Percentiles rank a stretch among this genome's conserved stretches.
Evolutionary conservation across 2,797 vertebrate genomes (phyloP).

Genomic region (Trachurus trachurus): DNA sequence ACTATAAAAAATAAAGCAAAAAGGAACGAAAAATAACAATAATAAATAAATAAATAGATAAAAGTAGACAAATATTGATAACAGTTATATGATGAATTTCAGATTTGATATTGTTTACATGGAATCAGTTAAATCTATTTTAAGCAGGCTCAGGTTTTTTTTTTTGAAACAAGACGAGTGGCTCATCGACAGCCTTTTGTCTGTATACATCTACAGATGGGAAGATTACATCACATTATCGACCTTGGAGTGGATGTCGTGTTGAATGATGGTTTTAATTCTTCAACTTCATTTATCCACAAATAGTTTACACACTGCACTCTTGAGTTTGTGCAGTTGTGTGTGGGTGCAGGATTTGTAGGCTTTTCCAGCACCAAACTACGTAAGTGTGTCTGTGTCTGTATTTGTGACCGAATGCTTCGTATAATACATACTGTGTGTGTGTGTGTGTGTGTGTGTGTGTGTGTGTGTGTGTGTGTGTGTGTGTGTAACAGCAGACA

Average conservation of each 20-base stretch:
- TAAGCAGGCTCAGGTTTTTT: neutral
- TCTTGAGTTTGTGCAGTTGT: constrained; percentile 12
- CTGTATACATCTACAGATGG: neutral
- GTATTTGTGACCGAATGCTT: constrained; percentile 7
- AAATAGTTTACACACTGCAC: neutral
- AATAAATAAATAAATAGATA: no score
- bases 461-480: constrained; percentile 17
- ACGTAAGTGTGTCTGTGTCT: constrained; percentile 24
- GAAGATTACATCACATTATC: neutral
- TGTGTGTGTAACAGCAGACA: constrained; percentile 56
- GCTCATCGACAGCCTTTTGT: neutral
- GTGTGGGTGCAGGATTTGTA: constrained; percentile 5
- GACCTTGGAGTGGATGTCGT: neutral
- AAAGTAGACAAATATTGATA: no score
- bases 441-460: constrained; percentile 30
- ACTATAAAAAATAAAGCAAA: no score
- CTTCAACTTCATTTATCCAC: neutral
- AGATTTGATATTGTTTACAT: neutral
- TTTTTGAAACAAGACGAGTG: neutral
- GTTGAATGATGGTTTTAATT: constrained; percentile 3
- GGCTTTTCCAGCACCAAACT: constrained; percentile 11
- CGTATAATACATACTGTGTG: neutral
- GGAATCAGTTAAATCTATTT: constrained; percentile 5
- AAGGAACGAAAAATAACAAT: no score
- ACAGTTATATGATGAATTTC: neutral